A percentile compares a stretch with the other conserved stretches of the same genome.
These are phyloP conservation scores for Oreocharis arfaki DNA, from an alignment of 2,113 vertebrate genomes.

Conservation along the genomic window DNA sequence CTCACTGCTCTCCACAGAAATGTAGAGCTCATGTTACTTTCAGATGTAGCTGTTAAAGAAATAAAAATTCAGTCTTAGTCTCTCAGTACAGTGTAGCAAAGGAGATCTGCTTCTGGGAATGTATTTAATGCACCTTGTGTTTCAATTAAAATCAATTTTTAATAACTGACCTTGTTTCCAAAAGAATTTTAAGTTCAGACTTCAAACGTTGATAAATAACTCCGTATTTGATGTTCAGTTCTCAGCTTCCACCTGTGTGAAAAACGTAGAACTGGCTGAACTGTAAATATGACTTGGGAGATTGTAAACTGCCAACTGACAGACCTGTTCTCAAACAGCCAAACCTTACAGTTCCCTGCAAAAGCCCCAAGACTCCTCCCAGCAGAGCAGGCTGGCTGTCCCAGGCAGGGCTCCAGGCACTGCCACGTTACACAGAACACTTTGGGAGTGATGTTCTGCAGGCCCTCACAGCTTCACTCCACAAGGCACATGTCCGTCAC, in stretches of 20 bases:
- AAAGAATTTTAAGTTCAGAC: not conserved
- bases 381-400: not conserved
- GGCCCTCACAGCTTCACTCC: not conserved
- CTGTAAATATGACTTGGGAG: not conserved
- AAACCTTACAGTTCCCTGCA: not conserved
- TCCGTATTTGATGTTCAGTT: not conserved
- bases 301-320: not conserved
- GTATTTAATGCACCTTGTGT: not conserved
- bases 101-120: not conserved
- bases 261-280: not conserved
- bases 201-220: not conserved
- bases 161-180: not conserved
- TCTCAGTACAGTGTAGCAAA: not conserved
- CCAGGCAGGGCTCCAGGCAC: not conserved
- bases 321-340: not conserved
- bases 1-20: not conserved
- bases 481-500: not conserved
- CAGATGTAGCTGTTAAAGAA: not conserved
- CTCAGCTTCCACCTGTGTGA: not conserved
- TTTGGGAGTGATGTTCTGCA: not conserved
- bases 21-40: accelerated
- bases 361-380: accelerated
- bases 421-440: accelerated
- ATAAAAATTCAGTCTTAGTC: not conserved
- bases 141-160: not conserved